Evolutionary conservation across 2,888 invertebrate genomes (phyloP), one percentile per base, ranked within the genome.

Genomic region (Clostera curtula): DNA sequence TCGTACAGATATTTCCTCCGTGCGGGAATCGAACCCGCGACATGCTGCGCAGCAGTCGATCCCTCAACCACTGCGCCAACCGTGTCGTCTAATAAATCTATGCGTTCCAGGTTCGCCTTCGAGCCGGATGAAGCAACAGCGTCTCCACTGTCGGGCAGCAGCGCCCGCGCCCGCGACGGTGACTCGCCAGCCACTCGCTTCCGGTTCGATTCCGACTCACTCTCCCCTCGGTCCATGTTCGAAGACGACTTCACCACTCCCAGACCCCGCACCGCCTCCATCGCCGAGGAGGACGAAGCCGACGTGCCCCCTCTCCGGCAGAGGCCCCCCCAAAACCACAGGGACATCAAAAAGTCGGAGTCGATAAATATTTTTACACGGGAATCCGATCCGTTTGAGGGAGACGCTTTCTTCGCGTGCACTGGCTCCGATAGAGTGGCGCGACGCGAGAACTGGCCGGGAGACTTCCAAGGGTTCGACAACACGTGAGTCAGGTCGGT

Each of bases 301-400:
- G 85, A 71, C 28, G 61, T 73, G 9, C 80, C 70, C 10, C 86
- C 70, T 19, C 61, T 69, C 8, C 56, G 68, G 37, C 49, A 56
- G 25, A 83, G 63, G 12, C 67, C 69, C 40, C 80, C 38, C 54
- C 43, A 49, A 5, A 16, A 49, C 2, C 89, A 90, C 36, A 85
- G 87, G 29, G 88, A 91, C 54, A 89, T 94, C 24, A 92, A 92
- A 56, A 95, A 95, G 68, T 95, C 95, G 0, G 95, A 95, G 60
- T 95, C 95, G 3, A 91, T 95, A 5, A 95, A 95, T 69, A 96
- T 96, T 51, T 96, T 96, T 74, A 90, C 91, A 3, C 87, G 93
- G 25, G 93, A 93, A 56, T 88, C 88, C 22, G 95, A 96, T 75
- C 96, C 96, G 1, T 96, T 96, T 57, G 95, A 94, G 46, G 93